Evolutionary conservation across 2,797 vertebrate species (phyloP).

Genomic region (Eulemur rubriventer): DNA sequence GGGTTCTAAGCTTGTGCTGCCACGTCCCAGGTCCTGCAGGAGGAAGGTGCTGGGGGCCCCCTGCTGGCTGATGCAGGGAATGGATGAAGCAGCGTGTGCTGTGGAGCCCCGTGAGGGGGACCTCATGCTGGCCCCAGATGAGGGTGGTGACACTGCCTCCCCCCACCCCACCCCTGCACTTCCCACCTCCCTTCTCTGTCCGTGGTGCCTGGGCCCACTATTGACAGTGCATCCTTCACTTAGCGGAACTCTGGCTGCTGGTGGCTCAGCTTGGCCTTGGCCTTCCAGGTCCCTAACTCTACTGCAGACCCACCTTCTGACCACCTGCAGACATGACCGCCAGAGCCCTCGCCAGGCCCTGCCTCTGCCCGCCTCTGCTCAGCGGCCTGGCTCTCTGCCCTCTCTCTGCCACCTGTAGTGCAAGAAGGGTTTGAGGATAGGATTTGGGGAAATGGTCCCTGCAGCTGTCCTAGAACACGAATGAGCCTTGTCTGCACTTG

Average conservation of each 20-base stretch:
- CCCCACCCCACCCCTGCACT: too few species aligned
- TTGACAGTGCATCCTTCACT: neutral
- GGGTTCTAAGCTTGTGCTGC: constrained; percentile 19
- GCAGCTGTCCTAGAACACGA: neutral
- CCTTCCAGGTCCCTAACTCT: neutral
- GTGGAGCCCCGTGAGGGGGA: neutral
- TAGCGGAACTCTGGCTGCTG: neutral
- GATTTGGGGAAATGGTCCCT: neutral
- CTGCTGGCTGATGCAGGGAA: constrained; percentile 22
- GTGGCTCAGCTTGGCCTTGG: neutral
- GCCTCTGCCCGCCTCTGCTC: neutral
- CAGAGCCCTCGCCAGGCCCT: neutral
- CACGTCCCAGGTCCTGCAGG: neutral
- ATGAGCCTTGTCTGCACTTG: neutral
- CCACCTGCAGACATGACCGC: too few species aligned
- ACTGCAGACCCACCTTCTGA: neutral
- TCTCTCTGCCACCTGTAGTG: neutral
- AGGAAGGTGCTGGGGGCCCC: neutral
- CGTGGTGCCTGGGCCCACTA: fast-evolving
- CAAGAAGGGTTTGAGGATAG: neutral
- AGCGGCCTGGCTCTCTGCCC: neutral
- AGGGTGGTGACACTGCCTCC: neutral
- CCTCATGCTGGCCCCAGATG: neutral
- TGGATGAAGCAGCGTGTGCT: fast-evolving
- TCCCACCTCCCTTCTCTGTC: neutral